These are phyloP conservation scores for Polyploca ridens DNA, from an alignment of 2,888 invertebrate species.

Conservation along the genomic window DNA sequence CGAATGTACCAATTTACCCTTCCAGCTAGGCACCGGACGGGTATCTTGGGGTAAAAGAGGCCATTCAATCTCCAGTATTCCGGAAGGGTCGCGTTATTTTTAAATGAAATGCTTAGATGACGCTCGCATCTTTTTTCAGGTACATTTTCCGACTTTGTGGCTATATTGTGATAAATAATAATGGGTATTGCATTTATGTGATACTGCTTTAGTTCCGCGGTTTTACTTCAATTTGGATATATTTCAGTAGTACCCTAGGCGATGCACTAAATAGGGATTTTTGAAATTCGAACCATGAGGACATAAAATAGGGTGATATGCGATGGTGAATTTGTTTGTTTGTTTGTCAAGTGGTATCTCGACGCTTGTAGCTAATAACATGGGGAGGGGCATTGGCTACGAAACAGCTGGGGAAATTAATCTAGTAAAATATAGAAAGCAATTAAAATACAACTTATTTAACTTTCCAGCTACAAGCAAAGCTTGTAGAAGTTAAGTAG, in stretches of 20 bases:
- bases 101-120: slow-evolving; percentile 57
- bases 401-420: too few relatives aligned
- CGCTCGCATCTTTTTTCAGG: slow-evolving; percentile 34
- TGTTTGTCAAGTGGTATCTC: too few relatives aligned
- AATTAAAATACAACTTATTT: not conserved
- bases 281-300: too few relatives aligned
- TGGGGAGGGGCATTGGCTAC: too few relatives aligned
- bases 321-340: too few relatives aligned
- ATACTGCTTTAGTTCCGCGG: not conserved
- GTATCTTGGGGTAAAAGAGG: slow-evolving; percentile 53
- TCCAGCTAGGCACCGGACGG: slow-evolving; percentile 40
- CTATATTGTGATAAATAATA: slow-evolving; percentile 6
- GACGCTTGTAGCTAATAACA: too few relatives aligned
- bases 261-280: too few relatives aligned
- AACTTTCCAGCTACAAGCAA: not conserved
- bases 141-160: slow-evolving; percentile 13
- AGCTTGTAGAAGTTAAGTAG: not conserved
- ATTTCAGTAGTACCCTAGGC: too few relatives aligned
- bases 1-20: slow-evolving; percentile 67
- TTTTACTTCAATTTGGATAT: too few relatives aligned
- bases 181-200: not conserved
- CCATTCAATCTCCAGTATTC: slow-evolving; percentile 59
- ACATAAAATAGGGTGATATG: too few relatives aligned
- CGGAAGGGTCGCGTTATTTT: slow-evolving; percentile 60
- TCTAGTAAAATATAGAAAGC: too few relatives aligned